Evolutionary conservation across 2,888 invertebrate genomes (phyloP).

Genomic region (Eulithis testata): DNA sequence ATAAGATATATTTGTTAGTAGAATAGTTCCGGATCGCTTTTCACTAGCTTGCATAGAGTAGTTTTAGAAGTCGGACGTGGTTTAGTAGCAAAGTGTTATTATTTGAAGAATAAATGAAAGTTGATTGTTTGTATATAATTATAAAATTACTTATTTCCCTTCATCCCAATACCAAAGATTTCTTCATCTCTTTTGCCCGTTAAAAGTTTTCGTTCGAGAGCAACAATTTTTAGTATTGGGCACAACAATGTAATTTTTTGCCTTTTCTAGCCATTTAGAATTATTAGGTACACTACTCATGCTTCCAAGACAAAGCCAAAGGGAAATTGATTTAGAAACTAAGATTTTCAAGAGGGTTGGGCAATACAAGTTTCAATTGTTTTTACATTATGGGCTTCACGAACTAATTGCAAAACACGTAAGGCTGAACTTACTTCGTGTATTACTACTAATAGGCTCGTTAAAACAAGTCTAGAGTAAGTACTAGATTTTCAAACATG

Average conservation of each 20-base stretch:
- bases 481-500: too few species aligned
- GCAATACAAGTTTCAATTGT: too few species aligned
- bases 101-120: conserved; percentile 53
- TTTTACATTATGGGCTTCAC: too few species aligned
- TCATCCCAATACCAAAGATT: background rate
- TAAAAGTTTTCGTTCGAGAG: too few species aligned
- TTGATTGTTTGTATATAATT: conserved; percentile 50
- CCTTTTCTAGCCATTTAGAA: too few species aligned
- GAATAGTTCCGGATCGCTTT: conserved; percentile 16
- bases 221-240: too few species aligned
- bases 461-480: too few species aligned
- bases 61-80: conserved; percentile 22
- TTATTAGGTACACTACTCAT: too few species aligned
- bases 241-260: background rate
- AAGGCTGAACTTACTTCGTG: too few species aligned
- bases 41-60: conserved; percentile 25
- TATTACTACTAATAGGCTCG: too few species aligned
- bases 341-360: background rate
- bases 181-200: too few species aligned
- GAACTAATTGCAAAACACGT: too few species aligned
- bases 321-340: background rate
- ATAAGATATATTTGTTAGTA: conserved; percentile 21
- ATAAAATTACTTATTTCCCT: background rate
- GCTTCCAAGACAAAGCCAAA: background rate
- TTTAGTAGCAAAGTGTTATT: conserved; percentile 23